These are phyloP conservation scores for Zapornia atra DNA, from an alignment of 2,113 vertebrate genomes.

Conservation along the genomic window DNA sequence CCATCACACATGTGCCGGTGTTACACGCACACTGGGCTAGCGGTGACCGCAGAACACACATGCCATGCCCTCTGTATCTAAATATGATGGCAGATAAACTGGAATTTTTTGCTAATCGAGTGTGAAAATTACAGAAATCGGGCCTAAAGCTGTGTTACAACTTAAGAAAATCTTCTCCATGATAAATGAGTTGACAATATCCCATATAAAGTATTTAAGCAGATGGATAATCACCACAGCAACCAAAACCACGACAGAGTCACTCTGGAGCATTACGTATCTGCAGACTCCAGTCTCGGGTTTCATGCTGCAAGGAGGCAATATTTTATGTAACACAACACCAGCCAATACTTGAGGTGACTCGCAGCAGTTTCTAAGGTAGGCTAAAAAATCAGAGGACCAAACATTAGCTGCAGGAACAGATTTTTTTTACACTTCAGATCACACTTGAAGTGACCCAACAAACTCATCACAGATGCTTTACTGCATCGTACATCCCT, in stretches of 20 bases:
- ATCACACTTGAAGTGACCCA: not conserved
- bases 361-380: not conserved
- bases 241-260: constrained; percentile 42
- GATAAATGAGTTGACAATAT: not conserved
- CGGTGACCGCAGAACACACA: not conserved
- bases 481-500: not conserved
- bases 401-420: not conserved
- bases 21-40: not conserved
- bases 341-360: not conserved
- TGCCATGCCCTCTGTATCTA: not conserved
- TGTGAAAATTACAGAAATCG: not conserved
- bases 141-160: not conserved
- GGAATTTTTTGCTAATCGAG: not conserved
- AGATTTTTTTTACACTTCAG: not conserved
- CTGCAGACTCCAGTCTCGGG: not conserved
- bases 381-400: not conserved
- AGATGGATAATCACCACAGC: constrained; percentile 63
- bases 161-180: not conserved
- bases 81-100: not conserved
- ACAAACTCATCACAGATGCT: not conserved
- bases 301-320: not conserved
- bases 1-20: accelerated
- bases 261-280: not conserved
- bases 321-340: constrained; percentile 1
- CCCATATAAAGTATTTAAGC: constrained; percentile 23